These are phyloP conservation scores for Selene dorsalis DNA, from an alignment of 2,797 vertebrate species.

Conservation along the genomic window DNA sequence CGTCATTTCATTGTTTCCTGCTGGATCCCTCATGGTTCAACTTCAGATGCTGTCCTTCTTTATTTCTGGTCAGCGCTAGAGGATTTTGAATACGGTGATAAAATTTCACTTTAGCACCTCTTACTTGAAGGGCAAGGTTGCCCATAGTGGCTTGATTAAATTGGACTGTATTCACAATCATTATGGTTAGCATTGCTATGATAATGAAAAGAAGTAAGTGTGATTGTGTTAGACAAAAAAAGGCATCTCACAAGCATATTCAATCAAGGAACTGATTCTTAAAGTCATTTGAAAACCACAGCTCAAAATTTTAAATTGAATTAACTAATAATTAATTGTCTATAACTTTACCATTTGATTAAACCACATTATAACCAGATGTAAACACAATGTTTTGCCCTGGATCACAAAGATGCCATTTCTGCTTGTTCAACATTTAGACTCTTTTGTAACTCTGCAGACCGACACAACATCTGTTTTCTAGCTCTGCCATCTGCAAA, in stretches of 20 bases:
- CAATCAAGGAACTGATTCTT: background rate
- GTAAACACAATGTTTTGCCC: background rate
- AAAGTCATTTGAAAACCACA: background rate
- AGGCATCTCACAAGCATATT: too few species aligned
- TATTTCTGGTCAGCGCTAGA: background rate
- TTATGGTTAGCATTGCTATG: background rate
- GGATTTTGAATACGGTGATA: background rate
- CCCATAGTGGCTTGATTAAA: background rate
- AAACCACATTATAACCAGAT: background rate
- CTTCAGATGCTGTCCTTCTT: slow-evolving; percentile 1
- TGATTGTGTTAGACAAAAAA: too few species aligned
- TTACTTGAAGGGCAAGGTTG: background rate
- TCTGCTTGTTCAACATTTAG: background rate
- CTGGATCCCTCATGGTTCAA: slow-evolving; percentile 10
- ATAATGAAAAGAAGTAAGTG: background rate
- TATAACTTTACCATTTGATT: too few species aligned
- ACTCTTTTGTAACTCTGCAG: background rate
- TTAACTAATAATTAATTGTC: background rate
- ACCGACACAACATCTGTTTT: slow-evolving; percentile 26
- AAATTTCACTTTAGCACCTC: background rate
- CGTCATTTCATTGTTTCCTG: background rate
- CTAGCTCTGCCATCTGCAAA: slow-evolving; percentile 8
- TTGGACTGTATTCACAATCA: background rate
- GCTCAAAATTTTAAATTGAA: background rate
- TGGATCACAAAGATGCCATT: background rate